These are phyloP conservation scores for Hemitrygon akajei DNA, from an alignment of 2,797 vertebrate genomes.

Conservation along the genomic window DNA sequence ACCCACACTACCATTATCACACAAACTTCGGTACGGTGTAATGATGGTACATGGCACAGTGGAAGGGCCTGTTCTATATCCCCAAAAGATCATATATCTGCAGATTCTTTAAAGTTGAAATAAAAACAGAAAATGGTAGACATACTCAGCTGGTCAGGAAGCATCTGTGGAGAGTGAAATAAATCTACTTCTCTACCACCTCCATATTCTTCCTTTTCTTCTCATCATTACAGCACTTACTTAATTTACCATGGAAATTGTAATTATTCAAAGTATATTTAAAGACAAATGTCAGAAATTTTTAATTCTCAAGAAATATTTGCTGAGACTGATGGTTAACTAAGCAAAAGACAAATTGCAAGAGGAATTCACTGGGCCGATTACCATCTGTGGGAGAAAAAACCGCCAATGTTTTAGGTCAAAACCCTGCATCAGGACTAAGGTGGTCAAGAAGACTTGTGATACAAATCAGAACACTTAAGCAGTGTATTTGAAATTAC, in stretches of 20 bases:
- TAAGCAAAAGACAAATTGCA: background rate
- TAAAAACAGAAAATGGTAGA: too few species aligned
- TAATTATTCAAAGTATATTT: background rate
- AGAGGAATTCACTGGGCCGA: too few species aligned
- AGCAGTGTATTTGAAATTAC: background rate
- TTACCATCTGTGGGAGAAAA: too few species aligned
- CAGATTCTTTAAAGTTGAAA: too few species aligned
- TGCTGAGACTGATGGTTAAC: background rate
- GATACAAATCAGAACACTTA: background rate
- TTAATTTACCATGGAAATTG: background rate
- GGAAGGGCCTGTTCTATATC: background rate
- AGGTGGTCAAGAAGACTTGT: background rate
- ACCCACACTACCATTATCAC: background rate
- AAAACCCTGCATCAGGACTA: too few species aligned
- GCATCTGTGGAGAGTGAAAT: background rate
- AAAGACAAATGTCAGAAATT: background rate
- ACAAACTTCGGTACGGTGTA: background rate
- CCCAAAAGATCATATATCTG: too few species aligned
- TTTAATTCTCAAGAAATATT: background rate
- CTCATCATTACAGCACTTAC: background rate
- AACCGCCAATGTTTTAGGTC: too few species aligned
- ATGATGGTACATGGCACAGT: too few species aligned
- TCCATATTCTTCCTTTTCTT: background rate
- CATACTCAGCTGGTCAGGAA: background rate
- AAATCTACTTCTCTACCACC: too few species aligned